These are phyloP conservation scores for Neotragus moschatus DNA, from an alignment of 2,113 vertebrate species.

Conservation along the genomic window DNA sequence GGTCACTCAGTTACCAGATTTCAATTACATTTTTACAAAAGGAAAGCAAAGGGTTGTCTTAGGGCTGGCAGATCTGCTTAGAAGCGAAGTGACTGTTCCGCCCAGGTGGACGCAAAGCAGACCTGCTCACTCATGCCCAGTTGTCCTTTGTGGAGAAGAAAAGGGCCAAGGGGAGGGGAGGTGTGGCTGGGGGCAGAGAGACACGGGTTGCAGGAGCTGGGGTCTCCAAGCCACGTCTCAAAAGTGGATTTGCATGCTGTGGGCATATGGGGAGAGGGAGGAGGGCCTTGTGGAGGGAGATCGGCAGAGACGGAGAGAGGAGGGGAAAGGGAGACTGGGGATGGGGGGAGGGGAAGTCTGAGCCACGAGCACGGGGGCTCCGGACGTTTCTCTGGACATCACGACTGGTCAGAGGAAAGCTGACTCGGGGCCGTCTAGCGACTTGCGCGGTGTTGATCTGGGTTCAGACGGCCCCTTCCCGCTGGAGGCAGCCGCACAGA, in stretches of 20 bases:
- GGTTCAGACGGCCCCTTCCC: not conserved
- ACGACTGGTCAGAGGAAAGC: accelerated
- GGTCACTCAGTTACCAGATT: too few relatives aligned
- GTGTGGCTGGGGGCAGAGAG: not conserved
- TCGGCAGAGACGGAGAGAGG: not conserved
- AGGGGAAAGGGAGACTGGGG: not conserved
- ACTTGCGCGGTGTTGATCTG: accelerated
- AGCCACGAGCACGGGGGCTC: accelerated
- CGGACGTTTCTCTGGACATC: accelerated
- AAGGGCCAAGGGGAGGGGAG: accelerated
- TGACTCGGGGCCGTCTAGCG: accelerated
- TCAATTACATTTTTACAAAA: not conserved
- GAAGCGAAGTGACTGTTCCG: accelerated
- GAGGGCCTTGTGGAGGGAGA: too few relatives aligned
- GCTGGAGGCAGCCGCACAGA: not conserved
- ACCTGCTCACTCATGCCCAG: not conserved
- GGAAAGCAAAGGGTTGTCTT: not conserved
- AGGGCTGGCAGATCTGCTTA: too few relatives aligned
- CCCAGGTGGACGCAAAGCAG: accelerated
- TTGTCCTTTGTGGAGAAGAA: not conserved
- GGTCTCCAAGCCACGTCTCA: too few relatives aligned
- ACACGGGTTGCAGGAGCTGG: not conserved
- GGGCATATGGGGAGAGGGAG: not conserved
- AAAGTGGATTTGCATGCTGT: too few relatives aligned
- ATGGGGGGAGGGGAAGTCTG: not conserved